A percentile compares a stretch with the other conserved stretches of the same genome.
Evolutionary conservation across 2,113 vertebrate species (phyloP).

Genomic region (Xenus cinereus): DNA sequence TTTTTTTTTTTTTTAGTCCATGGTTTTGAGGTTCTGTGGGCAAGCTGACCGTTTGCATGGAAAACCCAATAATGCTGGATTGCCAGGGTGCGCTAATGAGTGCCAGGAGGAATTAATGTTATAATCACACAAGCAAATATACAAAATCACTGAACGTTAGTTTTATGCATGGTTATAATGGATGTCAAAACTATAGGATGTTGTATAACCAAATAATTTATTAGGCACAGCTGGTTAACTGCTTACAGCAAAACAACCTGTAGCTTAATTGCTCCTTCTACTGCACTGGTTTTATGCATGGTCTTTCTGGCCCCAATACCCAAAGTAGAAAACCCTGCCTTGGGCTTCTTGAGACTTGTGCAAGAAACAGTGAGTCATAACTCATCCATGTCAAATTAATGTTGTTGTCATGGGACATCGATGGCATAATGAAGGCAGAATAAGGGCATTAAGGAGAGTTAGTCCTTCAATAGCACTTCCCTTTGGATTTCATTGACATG

Average conservation of each 20-base stretch:
- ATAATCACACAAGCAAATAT: not conserved
- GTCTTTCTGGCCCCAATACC: slow-evolving; percentile 67
- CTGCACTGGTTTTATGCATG: slow-evolving; percentile 56
- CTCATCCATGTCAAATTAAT: slow-evolving; percentile 87
- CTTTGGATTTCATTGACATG: slow-evolving; percentile 23
- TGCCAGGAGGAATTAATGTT: not conserved
- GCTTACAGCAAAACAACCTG: slow-evolving; percentile 77
- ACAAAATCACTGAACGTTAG: not conserved
- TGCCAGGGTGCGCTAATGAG: not conserved
- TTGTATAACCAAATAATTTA: slow-evolving; percentile 75
- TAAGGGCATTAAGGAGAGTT: slow-evolving; percentile 89
- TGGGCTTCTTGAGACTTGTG: slow-evolving; percentile 61
- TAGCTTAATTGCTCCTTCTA: slow-evolving; percentile 79
- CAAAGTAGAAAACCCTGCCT: slow-evolving; percentile 75
- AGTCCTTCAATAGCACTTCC: slow-evolving; percentile 77
- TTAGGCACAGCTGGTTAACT: slow-evolving; percentile 73
- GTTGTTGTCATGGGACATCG: slow-evolving; percentile 85
- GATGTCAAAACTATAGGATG: slow-evolving; percentile 38
- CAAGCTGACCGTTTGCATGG: not conserved
- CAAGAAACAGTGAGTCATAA: slow-evolving; percentile 81
- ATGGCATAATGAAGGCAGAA: slow-evolving; percentile 84
- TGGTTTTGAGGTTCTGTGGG: not conserved
- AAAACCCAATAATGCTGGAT: not conserved
- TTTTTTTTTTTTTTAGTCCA: not conserved
- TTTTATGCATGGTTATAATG: slow-evolving; percentile 53